Evolutionary conservation across 2,113 vertebrate species (phyloP).

Genomic region (Jacana jacana): DNA sequence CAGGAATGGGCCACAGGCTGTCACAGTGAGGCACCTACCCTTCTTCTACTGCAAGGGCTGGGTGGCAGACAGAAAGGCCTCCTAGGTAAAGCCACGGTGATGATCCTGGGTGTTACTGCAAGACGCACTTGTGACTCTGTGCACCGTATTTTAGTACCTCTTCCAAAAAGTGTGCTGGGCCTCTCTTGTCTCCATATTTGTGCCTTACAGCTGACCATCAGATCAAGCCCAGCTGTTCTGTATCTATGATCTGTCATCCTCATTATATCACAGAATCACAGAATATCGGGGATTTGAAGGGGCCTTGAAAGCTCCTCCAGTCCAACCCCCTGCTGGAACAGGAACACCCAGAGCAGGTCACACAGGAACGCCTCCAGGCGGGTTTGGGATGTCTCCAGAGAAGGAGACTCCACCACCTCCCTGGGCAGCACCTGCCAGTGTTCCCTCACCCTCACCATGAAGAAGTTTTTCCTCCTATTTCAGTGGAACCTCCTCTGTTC

Average conservation of each 20-base stretch:
- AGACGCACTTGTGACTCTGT: accelerated
- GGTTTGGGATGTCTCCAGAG: too few relatives aligned
- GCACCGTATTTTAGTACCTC: neutral
- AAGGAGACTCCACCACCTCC: too few relatives aligned
- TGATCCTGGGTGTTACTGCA: neutral
- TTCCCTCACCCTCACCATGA: too few relatives aligned
- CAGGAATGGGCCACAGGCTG: neutral
- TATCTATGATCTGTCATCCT: neutral
- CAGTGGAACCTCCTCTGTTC: too few relatives aligned
- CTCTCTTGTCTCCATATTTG: neutral
- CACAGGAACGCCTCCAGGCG: too few relatives aligned
- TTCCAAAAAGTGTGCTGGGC: neutral
- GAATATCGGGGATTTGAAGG: too few relatives aligned
- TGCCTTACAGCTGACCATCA: neutral
- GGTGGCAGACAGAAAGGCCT: neutral
- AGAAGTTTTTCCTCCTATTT: too few relatives aligned
- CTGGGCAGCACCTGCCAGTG: too few relatives aligned
- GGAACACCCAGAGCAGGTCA: too few relatives aligned
- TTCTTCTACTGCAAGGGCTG: neutral
- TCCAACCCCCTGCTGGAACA: too few relatives aligned
- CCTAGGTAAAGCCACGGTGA: neutral
- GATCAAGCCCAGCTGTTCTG: neutral
- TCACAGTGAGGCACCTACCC: neutral
- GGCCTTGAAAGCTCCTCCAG: too few relatives aligned
- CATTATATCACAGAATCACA: too few relatives aligned